These are phyloP conservation scores for Phoebastria nigripes DNA, from an alignment of 2,797 vertebrate genomes.

Conservation along the genomic window DNA sequence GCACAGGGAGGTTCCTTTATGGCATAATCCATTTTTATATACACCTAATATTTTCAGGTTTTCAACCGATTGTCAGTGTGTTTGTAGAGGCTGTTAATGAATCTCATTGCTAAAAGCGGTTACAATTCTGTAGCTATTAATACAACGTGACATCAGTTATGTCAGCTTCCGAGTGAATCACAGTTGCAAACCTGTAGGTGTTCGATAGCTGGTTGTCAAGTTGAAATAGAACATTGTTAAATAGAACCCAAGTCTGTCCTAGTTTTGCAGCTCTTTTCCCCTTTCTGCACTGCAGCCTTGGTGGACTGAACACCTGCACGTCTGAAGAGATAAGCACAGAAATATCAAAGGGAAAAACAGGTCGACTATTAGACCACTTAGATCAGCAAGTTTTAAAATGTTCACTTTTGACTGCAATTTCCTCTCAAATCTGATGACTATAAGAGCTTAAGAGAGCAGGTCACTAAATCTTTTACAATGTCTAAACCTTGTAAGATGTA, in stretches of 20 bases:
- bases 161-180: slow-evolving; percentile 78
- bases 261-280: slow-evolving; percentile 55
- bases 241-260: slow-evolving; percentile 78
- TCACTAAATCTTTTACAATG: background rate
- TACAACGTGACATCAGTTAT: slow-evolving; percentile 76
- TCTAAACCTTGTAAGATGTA: background rate
- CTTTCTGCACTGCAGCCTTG: slow-evolving; percentile 39
- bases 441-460: background rate
- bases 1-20: slow-evolving; percentile 36
- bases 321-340: background rate
- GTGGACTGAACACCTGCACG: slow-evolving; percentile 31
- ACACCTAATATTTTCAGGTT: slow-evolving; percentile 59
- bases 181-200: slow-evolving; percentile 71
- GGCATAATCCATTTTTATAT: slow-evolving; percentile 37
- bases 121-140: slow-evolving; percentile 80
- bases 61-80: slow-evolving; percentile 47
- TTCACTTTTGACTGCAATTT: background rate
- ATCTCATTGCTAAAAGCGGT: slow-evolving; percentile 72
- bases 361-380: background rate
- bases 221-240: slow-evolving; percentile 77
- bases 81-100: slow-evolving; percentile 76
- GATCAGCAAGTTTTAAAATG: background rate
- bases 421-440: background rate
- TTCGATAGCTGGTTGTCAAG: slow-evolving; percentile 73
- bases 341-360: background rate